These are phyloP conservation scores for Brachystomella parvula DNA, from an alignment of 1,140 invertebrate species.

Conservation along the genomic window DNA sequence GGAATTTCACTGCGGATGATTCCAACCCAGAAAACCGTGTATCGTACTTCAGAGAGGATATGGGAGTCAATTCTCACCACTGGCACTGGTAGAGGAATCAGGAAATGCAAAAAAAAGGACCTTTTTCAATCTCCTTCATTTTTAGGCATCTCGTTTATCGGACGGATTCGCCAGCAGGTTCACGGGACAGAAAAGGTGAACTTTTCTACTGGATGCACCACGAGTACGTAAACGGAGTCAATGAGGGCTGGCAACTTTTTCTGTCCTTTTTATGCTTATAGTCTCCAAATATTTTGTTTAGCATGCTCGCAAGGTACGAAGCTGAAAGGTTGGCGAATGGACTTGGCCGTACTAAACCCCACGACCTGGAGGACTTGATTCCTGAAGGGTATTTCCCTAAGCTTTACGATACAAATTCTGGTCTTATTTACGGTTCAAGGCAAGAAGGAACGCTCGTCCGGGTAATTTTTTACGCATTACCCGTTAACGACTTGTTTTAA, in stretches of 20 bases:
- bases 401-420: conserved; percentile 30
- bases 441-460: conserved; percentile 24
- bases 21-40: conserved; percentile 22
- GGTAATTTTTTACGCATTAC: no score
- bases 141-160: conserved; percentile 62
- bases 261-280: no score
- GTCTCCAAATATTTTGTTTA: conserved; percentile 41
- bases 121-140: neutral
- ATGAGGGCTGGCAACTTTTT: no score
- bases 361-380: conserved; percentile 24
- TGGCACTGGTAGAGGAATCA: conserved; percentile 63
- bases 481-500: neutral
- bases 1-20: conserved; percentile 15
- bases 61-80: conserved; percentile 52
- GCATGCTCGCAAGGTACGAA: conserved; percentile 39
- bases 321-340: conserved; percentile 39
- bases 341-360: conserved; percentile 31
- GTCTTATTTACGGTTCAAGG: conserved; percentile 27
- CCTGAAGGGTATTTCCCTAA: conserved; percentile 39
- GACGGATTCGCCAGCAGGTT: conserved; percentile 45
- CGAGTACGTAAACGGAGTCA: no score
- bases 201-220: conserved; percentile 67
- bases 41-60: conserved; percentile 31
- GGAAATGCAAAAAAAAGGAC: no score
- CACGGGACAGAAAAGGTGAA: conserved; percentile 59